Conservation (phyloP, 2,113 vertebrate species). For the Crotalus helleri region DNA sequence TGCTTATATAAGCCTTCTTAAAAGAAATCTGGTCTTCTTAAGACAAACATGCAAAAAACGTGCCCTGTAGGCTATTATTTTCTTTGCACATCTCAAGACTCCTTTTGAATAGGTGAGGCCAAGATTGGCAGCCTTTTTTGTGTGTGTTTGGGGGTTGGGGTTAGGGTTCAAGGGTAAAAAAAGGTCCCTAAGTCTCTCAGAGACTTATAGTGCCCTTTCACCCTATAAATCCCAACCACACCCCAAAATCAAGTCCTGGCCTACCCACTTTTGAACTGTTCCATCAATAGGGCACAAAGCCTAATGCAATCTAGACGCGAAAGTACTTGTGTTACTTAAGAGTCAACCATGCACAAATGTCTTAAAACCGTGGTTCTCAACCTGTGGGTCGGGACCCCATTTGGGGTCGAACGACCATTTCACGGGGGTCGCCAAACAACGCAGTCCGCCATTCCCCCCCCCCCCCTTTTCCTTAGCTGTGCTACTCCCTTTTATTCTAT, state of each 20-base stretch:
- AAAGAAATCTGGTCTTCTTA: neutral
- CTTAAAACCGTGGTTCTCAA: neutral
- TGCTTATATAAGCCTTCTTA: neutral
- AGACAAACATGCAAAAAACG: neutral
- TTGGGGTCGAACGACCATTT: too few relatives aligned
- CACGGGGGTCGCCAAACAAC: too few relatives aligned
- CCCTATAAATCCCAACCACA: neutral
- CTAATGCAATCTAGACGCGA: neutral
- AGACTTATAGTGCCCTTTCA: neutral
- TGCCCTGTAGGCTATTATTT: neutral
- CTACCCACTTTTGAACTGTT: neutral
- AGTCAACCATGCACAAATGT: neutral
- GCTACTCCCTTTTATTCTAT: too few relatives aligned
- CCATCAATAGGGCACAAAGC: neutral
- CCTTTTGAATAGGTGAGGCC: neutral
- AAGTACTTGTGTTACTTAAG: neutral
- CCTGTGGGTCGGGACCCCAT: too few relatives aligned
- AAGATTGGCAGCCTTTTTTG: neutral
- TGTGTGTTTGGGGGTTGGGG: neutral
- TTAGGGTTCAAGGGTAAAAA: neutral
- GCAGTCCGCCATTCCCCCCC: too few relatives aligned
- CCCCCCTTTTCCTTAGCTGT: too few relatives aligned
- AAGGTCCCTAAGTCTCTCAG: neutral
- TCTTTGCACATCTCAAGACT: neutral
- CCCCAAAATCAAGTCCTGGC: neutral